These are phyloP conservation scores for Nannobrachium achirus DNA, from an alignment of 2,113 vertebrate genomes.

Conservation along the genomic window DNA sequence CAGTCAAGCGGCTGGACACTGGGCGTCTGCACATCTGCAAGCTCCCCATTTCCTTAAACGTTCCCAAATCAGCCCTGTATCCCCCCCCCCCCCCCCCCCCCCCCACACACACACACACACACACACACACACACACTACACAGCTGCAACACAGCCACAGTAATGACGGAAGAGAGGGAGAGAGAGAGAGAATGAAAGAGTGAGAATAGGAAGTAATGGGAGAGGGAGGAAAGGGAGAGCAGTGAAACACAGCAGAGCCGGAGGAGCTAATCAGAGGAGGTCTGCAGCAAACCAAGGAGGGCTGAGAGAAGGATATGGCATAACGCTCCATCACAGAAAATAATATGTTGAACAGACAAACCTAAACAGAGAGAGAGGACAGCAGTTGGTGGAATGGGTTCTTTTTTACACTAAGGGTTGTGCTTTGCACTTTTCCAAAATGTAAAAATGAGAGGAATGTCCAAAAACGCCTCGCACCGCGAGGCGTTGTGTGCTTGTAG, in stretches of 20 bases:
- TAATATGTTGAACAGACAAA: constrained; percentile 24
- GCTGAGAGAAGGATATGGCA: too few relatives aligned
- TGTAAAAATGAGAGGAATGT: constrained; percentile 22
- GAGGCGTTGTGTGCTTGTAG: too few relatives aligned
- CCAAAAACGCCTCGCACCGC: too few relatives aligned
- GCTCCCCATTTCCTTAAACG: constrained; percentile 37
- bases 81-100: constrained; percentile 8
- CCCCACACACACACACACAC: constrained; percentile 20
- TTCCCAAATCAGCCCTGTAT: constrained; percentile 41
- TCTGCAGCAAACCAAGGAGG: too few relatives aligned
- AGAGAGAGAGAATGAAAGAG: not conserved
- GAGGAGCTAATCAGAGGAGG: too few relatives aligned
- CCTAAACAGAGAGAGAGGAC: not conserved
- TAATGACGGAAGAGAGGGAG: not conserved
- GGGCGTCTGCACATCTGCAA: constrained; percentile 38
- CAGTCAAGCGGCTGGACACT: constrained; percentile 32
- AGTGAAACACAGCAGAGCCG: too few relatives aligned
- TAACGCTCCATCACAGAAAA: not conserved
- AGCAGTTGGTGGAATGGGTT: too few relatives aligned
- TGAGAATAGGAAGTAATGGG: not conserved
- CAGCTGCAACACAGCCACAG: too few relatives aligned
- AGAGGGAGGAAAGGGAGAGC: not conserved
- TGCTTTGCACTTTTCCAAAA: constrained; percentile 3
- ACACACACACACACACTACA: too few relatives aligned
- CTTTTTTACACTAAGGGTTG: too few relatives aligned